phyloP scores from a whole-genome alignment of 2,797 vertebrate species.

The Rhinophrynus dorsalis region DNA sequence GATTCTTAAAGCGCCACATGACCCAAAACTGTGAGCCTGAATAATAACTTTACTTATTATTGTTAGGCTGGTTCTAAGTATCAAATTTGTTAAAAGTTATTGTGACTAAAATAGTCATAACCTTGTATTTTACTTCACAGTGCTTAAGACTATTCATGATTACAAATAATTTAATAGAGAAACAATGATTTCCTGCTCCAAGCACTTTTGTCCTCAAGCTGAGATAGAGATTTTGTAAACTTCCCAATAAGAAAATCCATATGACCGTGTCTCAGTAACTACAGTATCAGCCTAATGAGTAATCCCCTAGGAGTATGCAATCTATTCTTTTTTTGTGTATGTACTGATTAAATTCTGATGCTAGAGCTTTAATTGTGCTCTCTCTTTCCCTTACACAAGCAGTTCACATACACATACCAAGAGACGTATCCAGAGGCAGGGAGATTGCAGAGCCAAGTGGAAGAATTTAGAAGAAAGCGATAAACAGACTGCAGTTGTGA shows the following conservation, averaged over 20 bases:
- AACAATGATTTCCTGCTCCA: slow-evolving; percentile 26
- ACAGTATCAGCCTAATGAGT: slow-evolving; percentile 9
- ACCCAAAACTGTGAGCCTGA: too few relatives aligned
- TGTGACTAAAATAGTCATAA: too few relatives aligned
- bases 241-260: slow-evolving; percentile 24
- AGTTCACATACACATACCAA: slow-evolving; percentile 1
- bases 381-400: slow-evolving; percentile 1
- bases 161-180: slow-evolving; percentile 14
- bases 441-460: neutral
- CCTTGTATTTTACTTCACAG: neutral
- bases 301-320: slow-evolving; percentile 21
- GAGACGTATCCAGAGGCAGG: slow-evolving; percentile 14
- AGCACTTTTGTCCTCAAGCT: slow-evolving; percentile 32
- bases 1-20: too few relatives aligned
- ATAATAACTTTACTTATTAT: too few relatives aligned
- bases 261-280: neutral
- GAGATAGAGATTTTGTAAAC: slow-evolving; percentile 24
- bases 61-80: too few relatives aligned
- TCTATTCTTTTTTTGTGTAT: slow-evolving; percentile 19
- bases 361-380: slow-evolving; percentile 13
- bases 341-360: slow-evolving; percentile 27
- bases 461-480: slow-evolving; percentile 3
- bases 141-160: neutral
- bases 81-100: too few relatives aligned
- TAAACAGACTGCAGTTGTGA: neutral